Conservation (phyloP, 2,113 vertebrate species). For the Meleagris gallopavo region DNA sequence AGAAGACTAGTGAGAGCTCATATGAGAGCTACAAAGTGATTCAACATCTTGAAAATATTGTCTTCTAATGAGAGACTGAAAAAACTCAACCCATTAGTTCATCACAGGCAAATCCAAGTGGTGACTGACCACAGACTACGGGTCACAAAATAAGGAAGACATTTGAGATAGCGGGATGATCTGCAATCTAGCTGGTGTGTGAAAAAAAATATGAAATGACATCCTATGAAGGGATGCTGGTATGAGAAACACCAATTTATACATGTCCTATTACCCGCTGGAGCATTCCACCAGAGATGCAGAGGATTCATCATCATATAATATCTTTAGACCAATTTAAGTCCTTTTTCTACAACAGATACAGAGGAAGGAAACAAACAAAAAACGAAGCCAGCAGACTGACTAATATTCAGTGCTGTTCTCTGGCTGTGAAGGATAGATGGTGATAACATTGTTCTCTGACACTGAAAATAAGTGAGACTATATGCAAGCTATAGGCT, state of each 20-base stretch:
- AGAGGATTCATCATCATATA: not conserved
- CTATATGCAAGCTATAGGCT: not conserved
- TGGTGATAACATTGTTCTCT: not conserved
- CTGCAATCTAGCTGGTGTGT: not conserved
- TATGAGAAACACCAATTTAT: not conserved
- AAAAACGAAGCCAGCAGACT: fast-evolving
- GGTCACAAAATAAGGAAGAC: constrained; percentile 31
- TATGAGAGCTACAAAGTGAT: constrained; percentile 34
- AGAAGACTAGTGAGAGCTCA: not conserved
- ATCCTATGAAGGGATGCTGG: not conserved
- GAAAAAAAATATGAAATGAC: not conserved
- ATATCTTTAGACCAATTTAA: not conserved
- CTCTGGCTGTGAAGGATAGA: not conserved
- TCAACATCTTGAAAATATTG: constrained; percentile 14
- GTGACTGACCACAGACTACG: constrained; percentile 29
- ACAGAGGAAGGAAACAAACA: not conserved
- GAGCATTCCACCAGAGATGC: not conserved
- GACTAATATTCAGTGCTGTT: not conserved
- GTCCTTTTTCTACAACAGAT: not conserved
- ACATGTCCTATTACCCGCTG: not conserved
- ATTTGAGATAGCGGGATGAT: not conserved
- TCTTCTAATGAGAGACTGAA: not conserved
- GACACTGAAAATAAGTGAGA: not conserved
- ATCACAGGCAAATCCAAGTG: constrained; percentile 33
- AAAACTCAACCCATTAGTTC: constrained; percentile 8